These are phyloP conservation scores for Xyliphius kryptos DNA, from an alignment of 2,113 vertebrate genomes.

Conservation along the genomic window DNA sequence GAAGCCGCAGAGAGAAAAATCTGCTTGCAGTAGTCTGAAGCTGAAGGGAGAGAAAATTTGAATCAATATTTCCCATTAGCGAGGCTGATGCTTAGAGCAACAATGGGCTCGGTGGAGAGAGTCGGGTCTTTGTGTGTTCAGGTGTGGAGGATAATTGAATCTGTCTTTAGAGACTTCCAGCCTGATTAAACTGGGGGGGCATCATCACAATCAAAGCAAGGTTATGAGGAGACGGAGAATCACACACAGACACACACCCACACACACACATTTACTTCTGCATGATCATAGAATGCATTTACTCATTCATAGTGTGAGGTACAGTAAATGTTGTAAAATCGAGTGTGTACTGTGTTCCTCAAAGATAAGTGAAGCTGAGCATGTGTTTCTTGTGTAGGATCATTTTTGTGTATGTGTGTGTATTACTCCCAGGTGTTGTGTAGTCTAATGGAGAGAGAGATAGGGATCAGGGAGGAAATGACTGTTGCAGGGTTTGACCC, in stretches of 20 bases:
- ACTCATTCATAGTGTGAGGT: slow-evolving; percentile 1
- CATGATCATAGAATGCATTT: background rate
- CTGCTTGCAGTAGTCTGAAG: too few relatives aligned
- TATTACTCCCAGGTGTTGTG: slow-evolving; percentile 82
- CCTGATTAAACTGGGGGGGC: slow-evolving; percentile 59
- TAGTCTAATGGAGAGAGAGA: slow-evolving; percentile 84
- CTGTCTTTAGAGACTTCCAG: slow-evolving; percentile 59
- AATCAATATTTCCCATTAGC: slow-evolving; percentile 67
- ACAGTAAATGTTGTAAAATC: slow-evolving; percentile 3
- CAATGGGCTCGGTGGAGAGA: slow-evolving; percentile 55
- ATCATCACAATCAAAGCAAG: slow-evolving; percentile 52
- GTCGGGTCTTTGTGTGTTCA: slow-evolving; percentile 63
- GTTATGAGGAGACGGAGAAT: slow-evolving; percentile 26
- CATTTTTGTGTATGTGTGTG: slow-evolving; percentile 40
- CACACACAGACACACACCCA: too few relatives aligned
- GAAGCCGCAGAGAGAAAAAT: slow-evolving; percentile 41
- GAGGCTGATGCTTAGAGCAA: slow-evolving; percentile 58
- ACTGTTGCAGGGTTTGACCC: slow-evolving; percentile 77
- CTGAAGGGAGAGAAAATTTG: slow-evolving; percentile 45
- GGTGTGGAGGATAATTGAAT: slow-evolving; percentile 64
- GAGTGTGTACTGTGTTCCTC: slow-evolving; percentile 17
- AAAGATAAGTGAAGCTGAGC: slow-evolving; percentile 50
- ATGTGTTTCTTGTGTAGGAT: slow-evolving; percentile 11
- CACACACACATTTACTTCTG: slow-evolving; percentile 3
- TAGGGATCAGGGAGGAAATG: slow-evolving; percentile 88